Evolutionary conservation across 2,113 vertebrate species (phyloP).

Genomic region (Phalacrocorax pelagicus): DNA sequence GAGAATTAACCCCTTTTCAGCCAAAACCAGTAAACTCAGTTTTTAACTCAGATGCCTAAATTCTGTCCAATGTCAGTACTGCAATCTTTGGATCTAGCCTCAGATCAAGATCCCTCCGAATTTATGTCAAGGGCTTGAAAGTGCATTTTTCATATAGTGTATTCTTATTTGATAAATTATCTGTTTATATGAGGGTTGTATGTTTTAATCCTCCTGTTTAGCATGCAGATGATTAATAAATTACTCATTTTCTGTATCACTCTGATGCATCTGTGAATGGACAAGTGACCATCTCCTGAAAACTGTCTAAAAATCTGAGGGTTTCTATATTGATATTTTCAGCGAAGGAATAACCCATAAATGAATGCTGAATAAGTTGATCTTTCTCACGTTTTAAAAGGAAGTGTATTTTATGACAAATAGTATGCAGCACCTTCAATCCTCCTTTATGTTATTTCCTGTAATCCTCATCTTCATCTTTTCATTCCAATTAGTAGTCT

Average conservation of each 20-base stretch:
- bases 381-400: neutral
- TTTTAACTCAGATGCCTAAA: neutral
- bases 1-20: too few relatives aligned
- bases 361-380: neutral
- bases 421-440: neutral
- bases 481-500: neutral
- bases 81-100: neutral
- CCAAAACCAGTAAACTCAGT: too few relatives aligned
- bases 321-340: neutral
- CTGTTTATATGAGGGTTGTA: neutral
- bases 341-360: neutral
- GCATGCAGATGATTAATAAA: neutral
- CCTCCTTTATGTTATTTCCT: neutral
- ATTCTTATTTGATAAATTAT: neutral
- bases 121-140: neutral
- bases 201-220: neutral
- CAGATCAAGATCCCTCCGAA: neutral
- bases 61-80: fast-evolving
- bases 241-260: neutral
- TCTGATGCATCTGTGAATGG: neutral
- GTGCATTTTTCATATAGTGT: fast-evolving
- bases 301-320: neutral
- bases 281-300: neutral
- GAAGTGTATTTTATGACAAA: neutral
- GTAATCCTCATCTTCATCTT: neutral